Conservation (phyloP, 2,888 invertebrate species). For the Cataglyphis altisquamis region DNA sequence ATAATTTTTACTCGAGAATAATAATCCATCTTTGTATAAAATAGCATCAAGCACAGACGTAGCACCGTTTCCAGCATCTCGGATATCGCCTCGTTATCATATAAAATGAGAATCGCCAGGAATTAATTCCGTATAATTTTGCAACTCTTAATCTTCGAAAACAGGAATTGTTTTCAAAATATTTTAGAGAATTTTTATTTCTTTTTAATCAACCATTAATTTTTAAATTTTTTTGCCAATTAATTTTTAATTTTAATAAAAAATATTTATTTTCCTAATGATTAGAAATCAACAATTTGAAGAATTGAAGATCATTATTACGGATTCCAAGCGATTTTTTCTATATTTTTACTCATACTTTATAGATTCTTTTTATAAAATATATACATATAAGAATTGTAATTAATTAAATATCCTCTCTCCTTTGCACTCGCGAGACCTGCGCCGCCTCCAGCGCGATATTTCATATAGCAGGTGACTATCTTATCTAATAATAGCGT, state of each 20-base stretch:
- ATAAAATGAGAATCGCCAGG: neutral
- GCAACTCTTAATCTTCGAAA: neutral
- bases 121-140: neutral
- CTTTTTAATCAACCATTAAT: neutral
- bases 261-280: neutral
- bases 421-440: slow-evolving; percentile 36
- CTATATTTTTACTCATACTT: neutral
- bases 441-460: slow-evolving; percentile 8
- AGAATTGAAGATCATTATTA: neutral
- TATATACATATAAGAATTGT: slow-evolving; percentile 7
- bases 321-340: neutral
- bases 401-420: slow-evolving; percentile 48
- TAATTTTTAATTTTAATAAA: neutral
- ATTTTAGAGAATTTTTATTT: neutral
- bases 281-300: neutral
- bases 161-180: neutral
- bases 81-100: slow-evolving; percentile 22
- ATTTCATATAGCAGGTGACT: slow-evolving; percentile 23
- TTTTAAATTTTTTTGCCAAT: neutral
- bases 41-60: slow-evolving; percentile 23
- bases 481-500: slow-evolving; percentile 46
- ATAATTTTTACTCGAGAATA: slow-evolving; percentile 4
- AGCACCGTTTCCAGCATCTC: slow-evolving; percentile 51
- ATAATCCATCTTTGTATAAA: slow-evolving; percentile 15
- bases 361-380: neutral